Evolutionary conservation across 2,113 vertebrate genomes (phyloP).

Genomic region (Seriola dumerili): DNA sequence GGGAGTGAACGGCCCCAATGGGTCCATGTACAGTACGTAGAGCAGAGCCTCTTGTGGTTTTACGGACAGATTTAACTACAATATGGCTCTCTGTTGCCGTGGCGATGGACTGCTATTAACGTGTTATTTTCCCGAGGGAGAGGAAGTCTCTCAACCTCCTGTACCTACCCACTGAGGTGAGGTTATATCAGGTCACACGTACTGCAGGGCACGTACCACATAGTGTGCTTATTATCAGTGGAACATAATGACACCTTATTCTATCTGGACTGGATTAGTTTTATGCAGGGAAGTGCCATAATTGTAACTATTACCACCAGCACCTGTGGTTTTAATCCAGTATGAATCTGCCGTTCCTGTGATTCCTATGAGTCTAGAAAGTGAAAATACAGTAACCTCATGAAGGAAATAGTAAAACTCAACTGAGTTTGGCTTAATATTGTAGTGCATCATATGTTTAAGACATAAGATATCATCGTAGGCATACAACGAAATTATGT

Average conservation of each 20-base stretch:
- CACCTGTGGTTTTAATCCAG: constrained; percentile 32
- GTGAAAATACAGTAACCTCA: not conserved
- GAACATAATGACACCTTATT: constrained; percentile 46
- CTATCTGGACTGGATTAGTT: constrained; percentile 49
- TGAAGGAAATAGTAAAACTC: not conserved
- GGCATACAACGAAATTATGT: too few relatives aligned
- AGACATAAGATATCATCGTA: too few relatives aligned
- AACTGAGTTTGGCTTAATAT: not conserved
- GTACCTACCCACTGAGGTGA: constrained; percentile 47
- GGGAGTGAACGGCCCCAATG: constrained; percentile 52
- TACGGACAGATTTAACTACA: constrained; percentile 75
- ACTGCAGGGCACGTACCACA: constrained; percentile 40
- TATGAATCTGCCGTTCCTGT: constrained; percentile 12
- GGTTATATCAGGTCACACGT: constrained; percentile 67
- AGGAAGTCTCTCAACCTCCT: constrained; percentile 64
- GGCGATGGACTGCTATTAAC: constrained; percentile 75
- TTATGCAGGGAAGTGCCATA: constrained; percentile 35
- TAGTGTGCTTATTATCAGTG: constrained; percentile 44
- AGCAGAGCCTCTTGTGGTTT: constrained; percentile 75
- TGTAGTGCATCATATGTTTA: not conserved
- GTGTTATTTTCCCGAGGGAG: constrained; percentile 63
- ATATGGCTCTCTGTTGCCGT: constrained; percentile 70
- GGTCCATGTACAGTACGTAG: constrained; percentile 48
- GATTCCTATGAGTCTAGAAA: constrained; percentile 14
- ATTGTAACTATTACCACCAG: constrained; percentile 64